These are phyloP conservation scores for Cyphomyrmex costatus DNA, from an alignment of 1,140 invertebrate species.

Conservation along the genomic window DNA sequence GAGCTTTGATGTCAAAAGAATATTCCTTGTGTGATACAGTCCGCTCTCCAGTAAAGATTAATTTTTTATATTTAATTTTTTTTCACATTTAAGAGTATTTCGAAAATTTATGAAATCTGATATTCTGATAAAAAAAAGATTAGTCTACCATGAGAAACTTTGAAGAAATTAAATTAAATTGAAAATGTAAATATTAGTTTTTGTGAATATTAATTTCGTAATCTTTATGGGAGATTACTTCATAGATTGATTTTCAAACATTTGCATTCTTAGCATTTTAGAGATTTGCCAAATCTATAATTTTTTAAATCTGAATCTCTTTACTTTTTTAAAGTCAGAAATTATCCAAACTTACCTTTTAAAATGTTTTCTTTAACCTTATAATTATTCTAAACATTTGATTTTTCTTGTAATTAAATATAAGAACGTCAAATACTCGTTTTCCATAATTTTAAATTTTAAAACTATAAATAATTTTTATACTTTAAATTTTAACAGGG, in stretches of 20 bases:
- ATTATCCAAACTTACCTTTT: not conserved
- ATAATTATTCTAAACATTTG: not conserved
- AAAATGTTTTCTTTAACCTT: not conserved
- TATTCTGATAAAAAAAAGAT: not conserved
- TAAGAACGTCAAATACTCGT: not conserved
- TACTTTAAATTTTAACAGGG: not conserved
- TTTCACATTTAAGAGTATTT: slow-evolving; percentile 6
- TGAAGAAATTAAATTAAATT: not conserved
- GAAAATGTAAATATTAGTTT: not conserved
- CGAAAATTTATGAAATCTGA: not conserved
- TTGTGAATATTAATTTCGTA: not conserved
- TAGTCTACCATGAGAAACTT: too few species aligned
- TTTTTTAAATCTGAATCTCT: too few species aligned
- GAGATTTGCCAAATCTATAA: not conserved
- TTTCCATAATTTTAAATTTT: not conserved
- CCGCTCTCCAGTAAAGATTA: slow-evolving; percentile 4
- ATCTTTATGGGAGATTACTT: not conserved
- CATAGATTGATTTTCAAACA: not conserved
- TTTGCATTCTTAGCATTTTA: not conserved
- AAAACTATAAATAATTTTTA: not conserved
- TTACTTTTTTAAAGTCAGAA: not conserved
- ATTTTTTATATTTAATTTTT: not conserved
- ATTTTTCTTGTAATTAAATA: not conserved
- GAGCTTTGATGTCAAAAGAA: slow-evolving; percentile 27
- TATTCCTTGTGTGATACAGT: not conserved